These are phyloP conservation scores for Cyrtodaria siliqua DNA, from an alignment of 2,888 invertebrate genomes.

Conservation along the genomic window DNA sequence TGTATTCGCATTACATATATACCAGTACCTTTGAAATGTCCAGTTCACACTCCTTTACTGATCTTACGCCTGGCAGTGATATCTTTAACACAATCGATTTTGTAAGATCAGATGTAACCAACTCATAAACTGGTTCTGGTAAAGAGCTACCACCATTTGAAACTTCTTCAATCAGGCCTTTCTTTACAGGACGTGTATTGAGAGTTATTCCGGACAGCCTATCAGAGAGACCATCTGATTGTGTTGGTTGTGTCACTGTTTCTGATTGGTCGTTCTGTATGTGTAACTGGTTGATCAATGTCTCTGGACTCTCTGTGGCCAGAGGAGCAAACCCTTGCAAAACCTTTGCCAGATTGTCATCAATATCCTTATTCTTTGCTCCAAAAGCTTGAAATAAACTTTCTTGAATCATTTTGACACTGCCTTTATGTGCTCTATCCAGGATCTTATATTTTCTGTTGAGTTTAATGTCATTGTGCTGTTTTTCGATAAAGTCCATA, in stretches of 20 bases:
- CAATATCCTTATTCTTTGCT: conserved; percentile 70
- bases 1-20: no score
- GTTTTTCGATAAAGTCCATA: conserved; percentile 79
- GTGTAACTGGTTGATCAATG: conserved; percentile 74
- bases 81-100: conserved; percentile 69
- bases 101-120: conserved; percentile 42
- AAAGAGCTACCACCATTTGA: conserved; percentile 40
- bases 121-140: conserved; percentile 68
- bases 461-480: conserved; percentile 73
- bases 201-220: conserved; percentile 60
- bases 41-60: conserved; percentile 80
- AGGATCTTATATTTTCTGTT: conserved; percentile 75
- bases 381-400: conserved; percentile 68
- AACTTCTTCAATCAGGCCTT: conserved; percentile 79
- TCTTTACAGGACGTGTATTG: conserved; percentile 53
- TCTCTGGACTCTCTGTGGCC: conserved; percentile 63
- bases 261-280: conserved; percentile 44
- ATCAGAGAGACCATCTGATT: conserved; percentile 17
- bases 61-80: conserved; percentile 75
- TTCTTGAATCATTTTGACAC: conserved; percentile 68
- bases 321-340: conserved; percentile 79
- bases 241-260: conserved; percentile 25
- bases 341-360: conserved; percentile 73
- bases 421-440: conserved; percentile 73
- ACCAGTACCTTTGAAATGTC: conserved; percentile 83